These are phyloP conservation scores for Disparrhopalites patrizii DNA, from an alignment of 2,888 invertebrate genomes.

Conservation along the genomic window DNA sequence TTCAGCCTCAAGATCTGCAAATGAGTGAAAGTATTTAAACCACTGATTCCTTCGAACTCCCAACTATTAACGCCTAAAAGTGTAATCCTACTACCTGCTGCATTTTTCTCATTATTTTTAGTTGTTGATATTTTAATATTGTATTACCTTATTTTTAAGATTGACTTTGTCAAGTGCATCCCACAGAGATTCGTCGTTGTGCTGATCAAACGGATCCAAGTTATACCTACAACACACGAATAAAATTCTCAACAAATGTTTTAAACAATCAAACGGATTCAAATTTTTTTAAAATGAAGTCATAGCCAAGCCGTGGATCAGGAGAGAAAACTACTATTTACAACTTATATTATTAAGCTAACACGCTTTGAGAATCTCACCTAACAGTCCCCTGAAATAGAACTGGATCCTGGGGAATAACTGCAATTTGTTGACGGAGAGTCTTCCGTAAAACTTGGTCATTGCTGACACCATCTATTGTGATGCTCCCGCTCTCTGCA, in stretches of 20 bases:
- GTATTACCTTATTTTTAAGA: conserved; percentile 47
- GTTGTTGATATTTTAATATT: too few species aligned
- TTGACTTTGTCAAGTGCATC: conserved; percentile 50
- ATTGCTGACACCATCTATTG: conserved; percentile 49
- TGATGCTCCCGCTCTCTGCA: conserved; percentile 48
- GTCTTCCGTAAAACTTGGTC: conserved; percentile 45
- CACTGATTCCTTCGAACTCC: background rate
- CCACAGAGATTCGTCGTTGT: conserved; percentile 50
- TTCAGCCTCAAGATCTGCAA: conserved; percentile 47
- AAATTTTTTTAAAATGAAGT: too few species aligned
- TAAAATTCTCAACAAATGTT: background rate
- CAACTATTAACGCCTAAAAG: background rate
- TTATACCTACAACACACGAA: conserved; percentile 48
- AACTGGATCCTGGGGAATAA: conserved; percentile 51
- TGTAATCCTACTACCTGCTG: too few species aligned
- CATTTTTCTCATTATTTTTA: too few species aligned
- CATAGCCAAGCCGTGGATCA: too few species aligned
- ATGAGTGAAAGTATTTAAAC: background rate
- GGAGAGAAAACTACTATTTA: too few species aligned
- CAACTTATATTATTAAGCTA: background rate
- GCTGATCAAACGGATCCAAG: conserved; percentile 50
- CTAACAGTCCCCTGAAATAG: conserved; percentile 50
- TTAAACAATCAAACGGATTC: too few species aligned
- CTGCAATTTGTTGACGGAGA: conserved; percentile 49
- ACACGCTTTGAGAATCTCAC: too few species aligned